Base-by-base conservation (phyloP, 2,113 vertebrate species). In the Salvelinus namaycush region DNA sequence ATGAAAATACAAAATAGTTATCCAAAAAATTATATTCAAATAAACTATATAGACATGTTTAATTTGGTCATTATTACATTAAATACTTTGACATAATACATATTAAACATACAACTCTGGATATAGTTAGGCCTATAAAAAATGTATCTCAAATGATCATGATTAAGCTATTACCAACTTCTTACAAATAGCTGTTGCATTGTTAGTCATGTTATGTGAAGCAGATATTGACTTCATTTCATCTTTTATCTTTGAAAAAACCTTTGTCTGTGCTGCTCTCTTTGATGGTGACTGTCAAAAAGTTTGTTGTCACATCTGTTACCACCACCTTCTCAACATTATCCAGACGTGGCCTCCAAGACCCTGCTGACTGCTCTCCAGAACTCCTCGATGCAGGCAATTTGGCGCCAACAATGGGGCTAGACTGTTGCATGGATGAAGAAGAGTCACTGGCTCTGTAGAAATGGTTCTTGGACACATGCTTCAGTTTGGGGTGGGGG, bases 251-350 rank as follows among this genome's bases (percentile, higher is more conserved):
- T 82, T 94, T 96, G 92, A 99, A 99, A 87, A 99, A 99, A 44
- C 97, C 97, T 95, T 97, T 93, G 90, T 98, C 96, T 78, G 97
- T 98, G 92, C 93, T 96, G 92, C 96, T 98, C 91, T 99, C 97
- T 91, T 96, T 97, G 84, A 99, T 95, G 65, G 97, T 99, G 74
- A 99, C 97, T 69, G 97, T 99, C 93, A 99, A 86, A 88, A 97
- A 95, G 93, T 99, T 99, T 91, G 96, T 96, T 72, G 97, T 99
- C 89, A 99, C 94, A 0, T 99, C 97, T 0, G 97, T 99, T 81
- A 99, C 97, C 39, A 96, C 94, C 90, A 99, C 96, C 78, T 96
- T 95, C 92, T 98, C 97, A 94, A 96, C 87, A 88, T 94, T 97
- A 86, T 90, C 92, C 86, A 96, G 89, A 1, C 93, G 91, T 1